Evolutionary conservation across 2,888 invertebrate species (phyloP).

Genomic region (Erebia ligea): DNA sequence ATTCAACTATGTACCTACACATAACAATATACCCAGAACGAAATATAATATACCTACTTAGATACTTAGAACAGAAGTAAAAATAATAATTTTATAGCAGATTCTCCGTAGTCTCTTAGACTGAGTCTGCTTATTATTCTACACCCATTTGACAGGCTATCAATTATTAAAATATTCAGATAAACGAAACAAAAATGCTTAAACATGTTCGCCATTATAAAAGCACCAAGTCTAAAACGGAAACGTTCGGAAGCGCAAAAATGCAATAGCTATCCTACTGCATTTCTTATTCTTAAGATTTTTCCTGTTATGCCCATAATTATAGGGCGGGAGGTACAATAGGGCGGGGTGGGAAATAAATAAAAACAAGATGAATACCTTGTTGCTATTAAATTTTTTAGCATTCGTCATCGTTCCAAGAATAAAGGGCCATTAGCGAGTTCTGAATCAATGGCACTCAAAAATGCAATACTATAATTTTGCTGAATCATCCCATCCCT

Average conservation of each 20-base stretch:
- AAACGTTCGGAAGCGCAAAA: constrained; percentile 32
- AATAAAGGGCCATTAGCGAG: constrained; percentile 73
- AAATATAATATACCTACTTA: too few species aligned
- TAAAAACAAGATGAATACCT: constrained; percentile 35
- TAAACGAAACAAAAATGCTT: neutral
- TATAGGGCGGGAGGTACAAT: constrained; percentile 37
- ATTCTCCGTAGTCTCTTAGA: too few species aligned
- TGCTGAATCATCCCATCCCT: constrained; percentile 74
- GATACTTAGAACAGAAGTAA: too few species aligned
- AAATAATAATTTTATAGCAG: too few species aligned
- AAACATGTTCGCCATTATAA: neutral
- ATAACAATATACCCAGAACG: too few species aligned
- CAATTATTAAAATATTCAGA: neutral
- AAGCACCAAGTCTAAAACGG: constrained; percentile 8
- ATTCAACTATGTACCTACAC: too few species aligned
- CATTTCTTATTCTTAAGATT: constrained; percentile 36
- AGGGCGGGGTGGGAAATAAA: constrained; percentile 37
- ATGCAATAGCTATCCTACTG: constrained; percentile 38
- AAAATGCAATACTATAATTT: constrained; percentile 66
- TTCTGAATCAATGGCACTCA: constrained; percentile 71
- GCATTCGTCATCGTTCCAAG: constrained; percentile 68
- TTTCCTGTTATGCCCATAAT: constrained; percentile 41
- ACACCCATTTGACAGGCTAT: too few species aligned
- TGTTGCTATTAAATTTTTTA: constrained; percentile 46
- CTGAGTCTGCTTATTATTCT: too few species aligned